phyloP scores from a whole-genome alignment of 1,140 invertebrate species.

The Sitodiplosis mosellana region DNA sequence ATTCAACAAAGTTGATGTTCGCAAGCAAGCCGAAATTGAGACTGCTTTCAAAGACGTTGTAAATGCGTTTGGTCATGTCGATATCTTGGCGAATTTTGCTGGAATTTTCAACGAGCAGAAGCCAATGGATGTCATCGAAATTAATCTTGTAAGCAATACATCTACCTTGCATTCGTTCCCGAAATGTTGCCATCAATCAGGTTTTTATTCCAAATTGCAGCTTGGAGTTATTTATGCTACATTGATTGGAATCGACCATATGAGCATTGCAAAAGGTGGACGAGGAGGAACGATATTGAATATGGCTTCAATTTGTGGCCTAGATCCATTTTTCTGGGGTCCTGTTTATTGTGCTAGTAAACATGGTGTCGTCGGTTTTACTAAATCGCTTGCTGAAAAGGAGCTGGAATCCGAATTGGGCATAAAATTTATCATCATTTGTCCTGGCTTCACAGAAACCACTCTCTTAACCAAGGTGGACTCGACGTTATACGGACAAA shows the following conservation, averaged over 20 bases:
- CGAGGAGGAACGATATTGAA: constrained; percentile 39
- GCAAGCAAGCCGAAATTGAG: neutral
- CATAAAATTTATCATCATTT: too few relatives aligned
- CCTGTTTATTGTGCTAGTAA: constrained; percentile 43
- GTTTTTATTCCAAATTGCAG: neutral
- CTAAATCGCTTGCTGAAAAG: constrained; percentile 22
- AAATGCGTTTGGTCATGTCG: neutral
- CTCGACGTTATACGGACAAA: too few relatives aligned
- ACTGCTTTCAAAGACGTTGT: neutral
- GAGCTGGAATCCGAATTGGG: too few relatives aligned
- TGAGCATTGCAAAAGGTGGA: constrained; percentile 31
- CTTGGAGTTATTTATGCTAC: constrained; percentile 20
- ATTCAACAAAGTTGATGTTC: neutral
- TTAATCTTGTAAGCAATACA: neutral
- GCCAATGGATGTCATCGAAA: neutral
- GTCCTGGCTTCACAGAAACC: too few relatives aligned
- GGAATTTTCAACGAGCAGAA: neutral
- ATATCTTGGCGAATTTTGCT: neutral
- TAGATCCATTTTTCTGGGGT: constrained; percentile 27
- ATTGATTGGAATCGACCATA: constrained; percentile 23
- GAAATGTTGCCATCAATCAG: neutral
- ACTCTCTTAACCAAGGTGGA: too few relatives aligned
- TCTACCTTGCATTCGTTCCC: too few relatives aligned
- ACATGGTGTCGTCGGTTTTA: constrained; percentile 28
- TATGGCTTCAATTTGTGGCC: constrained; percentile 32